Conservation (phyloP, 2,113 vertebrate genomes). For the Microcebus ravelobensis region DNA sequence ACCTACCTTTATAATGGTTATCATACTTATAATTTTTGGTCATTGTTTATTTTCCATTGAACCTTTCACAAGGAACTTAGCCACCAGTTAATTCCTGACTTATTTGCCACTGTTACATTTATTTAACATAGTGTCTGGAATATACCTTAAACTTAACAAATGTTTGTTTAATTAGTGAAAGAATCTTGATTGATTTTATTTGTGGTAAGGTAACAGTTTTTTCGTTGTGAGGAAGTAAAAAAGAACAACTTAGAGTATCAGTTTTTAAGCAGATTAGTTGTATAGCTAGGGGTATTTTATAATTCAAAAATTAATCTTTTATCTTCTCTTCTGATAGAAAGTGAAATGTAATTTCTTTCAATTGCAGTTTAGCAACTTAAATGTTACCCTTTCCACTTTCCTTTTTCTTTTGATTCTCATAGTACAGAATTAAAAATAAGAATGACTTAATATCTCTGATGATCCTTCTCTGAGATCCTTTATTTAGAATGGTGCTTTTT, state of each 20-base stretch:
- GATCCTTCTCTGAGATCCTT: not conserved
- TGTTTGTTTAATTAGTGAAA: conserved; percentile 5
- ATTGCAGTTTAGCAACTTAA: not conserved
- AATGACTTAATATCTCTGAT: not conserved
- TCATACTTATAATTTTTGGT: not conserved
- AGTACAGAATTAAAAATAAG: not conserved
- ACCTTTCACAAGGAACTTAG: not conserved
- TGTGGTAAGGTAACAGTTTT: not conserved
- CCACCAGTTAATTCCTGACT: not conserved
- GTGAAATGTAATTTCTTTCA: conserved; percentile 8
- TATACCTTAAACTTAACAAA: not conserved
- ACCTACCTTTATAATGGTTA: not conserved
- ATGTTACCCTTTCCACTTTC: not conserved
- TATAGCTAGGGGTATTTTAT: not conserved
- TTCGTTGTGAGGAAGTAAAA: not conserved
- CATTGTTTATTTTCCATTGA: not conserved
- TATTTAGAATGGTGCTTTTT: conserved; percentile 42
- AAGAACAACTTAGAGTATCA: not conserved
- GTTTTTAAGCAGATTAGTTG: not conserved
- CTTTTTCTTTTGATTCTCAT: not conserved
- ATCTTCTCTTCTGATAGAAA: not conserved
- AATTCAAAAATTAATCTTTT: conserved; percentile 26
- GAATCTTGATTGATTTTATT: conserved; percentile 9
- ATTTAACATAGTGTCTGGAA: not conserved
- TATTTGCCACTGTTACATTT: not conserved